phyloP scores from a whole-genome alignment of 2,113 vertebrate genomes.

The Macheiramphus alcinus region DNA sequence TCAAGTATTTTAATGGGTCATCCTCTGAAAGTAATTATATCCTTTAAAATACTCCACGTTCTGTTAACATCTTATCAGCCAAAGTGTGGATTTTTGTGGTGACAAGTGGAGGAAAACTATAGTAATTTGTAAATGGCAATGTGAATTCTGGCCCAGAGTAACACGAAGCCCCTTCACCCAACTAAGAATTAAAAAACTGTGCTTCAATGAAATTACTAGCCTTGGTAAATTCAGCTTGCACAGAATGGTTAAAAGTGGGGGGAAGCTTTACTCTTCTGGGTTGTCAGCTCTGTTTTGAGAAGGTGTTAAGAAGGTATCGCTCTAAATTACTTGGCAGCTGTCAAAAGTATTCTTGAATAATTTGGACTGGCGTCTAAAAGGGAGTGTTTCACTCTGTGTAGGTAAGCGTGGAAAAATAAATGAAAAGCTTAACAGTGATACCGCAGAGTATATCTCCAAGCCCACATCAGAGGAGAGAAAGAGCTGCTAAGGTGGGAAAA shows the following conservation, averaged over 20 bases:
- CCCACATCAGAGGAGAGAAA: slow-evolving; percentile 78
- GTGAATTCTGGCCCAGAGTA: not conserved
- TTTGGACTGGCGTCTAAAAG: slow-evolving; percentile 75
- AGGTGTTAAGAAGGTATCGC: slow-evolving; percentile 76
- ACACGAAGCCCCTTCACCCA: not conserved
- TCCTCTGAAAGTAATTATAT: not conserved
- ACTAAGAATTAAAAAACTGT: not conserved
- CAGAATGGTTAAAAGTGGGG: not conserved
- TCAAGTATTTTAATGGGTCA: not conserved
- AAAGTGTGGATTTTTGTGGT: not conserved
- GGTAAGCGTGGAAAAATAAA: slow-evolving; percentile 76
- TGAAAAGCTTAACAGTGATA: slow-evolving; percentile 80
- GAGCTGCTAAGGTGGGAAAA: slow-evolving; percentile 74
- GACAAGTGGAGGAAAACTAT: not conserved
- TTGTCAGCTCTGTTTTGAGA: slow-evolving; percentile 76
- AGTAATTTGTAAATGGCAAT: not conserved
- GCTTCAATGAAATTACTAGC: not conserved
- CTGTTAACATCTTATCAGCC: not conserved
- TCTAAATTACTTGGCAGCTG: slow-evolving; percentile 80
- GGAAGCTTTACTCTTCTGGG: slow-evolving; percentile 33
- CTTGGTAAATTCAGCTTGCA: not conserved
- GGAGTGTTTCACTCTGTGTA: slow-evolving; percentile 79
- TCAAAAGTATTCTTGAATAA: slow-evolving; percentile 82
- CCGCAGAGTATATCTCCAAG: slow-evolving; percentile 80
- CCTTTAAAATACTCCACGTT: not conserved